Evolutionary conservation across 2,113 vertebrate genomes (phyloP), one percentile per base, ranked within the genome.

Genomic region (Alectura lathami): DNA sequence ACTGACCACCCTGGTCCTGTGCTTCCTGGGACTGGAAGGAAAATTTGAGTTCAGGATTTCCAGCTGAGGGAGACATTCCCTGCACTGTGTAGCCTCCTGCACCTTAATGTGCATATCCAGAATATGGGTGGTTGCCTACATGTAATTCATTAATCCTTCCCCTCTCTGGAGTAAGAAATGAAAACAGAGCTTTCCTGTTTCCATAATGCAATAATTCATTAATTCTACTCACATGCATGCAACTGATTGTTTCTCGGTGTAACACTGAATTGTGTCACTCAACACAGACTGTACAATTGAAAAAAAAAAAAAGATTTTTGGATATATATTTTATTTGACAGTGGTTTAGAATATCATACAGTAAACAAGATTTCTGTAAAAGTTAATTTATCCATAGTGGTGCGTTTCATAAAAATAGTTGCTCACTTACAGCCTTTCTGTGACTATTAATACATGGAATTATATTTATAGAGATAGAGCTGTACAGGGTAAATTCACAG

Each of bases 321-420:
- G 98, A 98, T 99, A 99, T 99, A 98, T 98, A 98, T 98, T 99
- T 99, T 99, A 99, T 99, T 99, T 98, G 98, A 99, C 99, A 98
- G 98, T 98, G 98, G 99, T 99, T 99, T 99, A 99, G 99, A 98
- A 98, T 99, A 99, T 99, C 98, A 98, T 99, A 99, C 99, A 99
- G 99, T 99, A 99, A 99, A 99, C 99, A 99, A 99, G 98, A 98
- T 99, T 99, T 99, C 98, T 99, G 99, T 98, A 99, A 99, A 99
- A 99, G 99, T 99, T 99, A 98, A 99, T 99, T 99, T 99, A 99
- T 99, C 98, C 98, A 98, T 99, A 99, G 98, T 98, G 99, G 98
- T 99, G 98, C 98, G 98, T 99, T 99, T 99, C 98, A 99, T 99
- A 99, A 99, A 99, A 99, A 99, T 99, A 99, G 98, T 99, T 99